A percentile compares a stretch with the other conserved stretches of the same genome.
Conservation (phyloP, 2,113 vertebrate genomes). For the Girardinichthys multiradiatus region DNA sequence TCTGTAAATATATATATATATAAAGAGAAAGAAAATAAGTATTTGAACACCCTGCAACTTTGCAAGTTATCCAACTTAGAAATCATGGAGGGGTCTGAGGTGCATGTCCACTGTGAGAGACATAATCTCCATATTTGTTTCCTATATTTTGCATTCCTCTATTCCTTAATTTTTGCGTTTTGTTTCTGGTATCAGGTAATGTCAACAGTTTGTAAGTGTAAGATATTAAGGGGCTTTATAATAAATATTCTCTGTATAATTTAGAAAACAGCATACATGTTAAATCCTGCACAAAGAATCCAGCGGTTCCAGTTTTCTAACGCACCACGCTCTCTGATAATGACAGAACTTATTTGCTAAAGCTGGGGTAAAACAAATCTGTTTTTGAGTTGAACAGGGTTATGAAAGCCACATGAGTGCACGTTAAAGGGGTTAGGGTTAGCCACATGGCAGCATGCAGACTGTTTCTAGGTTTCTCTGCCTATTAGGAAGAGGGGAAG, state of each 20-base stretch:
- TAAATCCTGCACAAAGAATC: neutral
- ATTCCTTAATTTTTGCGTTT: too few relatives aligned
- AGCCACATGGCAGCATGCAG: constrained; percentile 35
- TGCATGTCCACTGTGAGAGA: too few relatives aligned
- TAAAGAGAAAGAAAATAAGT: too few relatives aligned
- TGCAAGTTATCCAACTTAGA: too few relatives aligned
- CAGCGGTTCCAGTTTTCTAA: constrained; percentile 15
- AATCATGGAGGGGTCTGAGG: too few relatives aligned
- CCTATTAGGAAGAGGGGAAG: constrained; percentile 29
- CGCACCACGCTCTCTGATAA: constrained; percentile 1
- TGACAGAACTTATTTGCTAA: constrained; percentile 31
- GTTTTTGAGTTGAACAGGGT: constrained; percentile 18
- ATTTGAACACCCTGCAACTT: too few relatives aligned
- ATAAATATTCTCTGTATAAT: neutral
- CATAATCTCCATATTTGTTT: too few relatives aligned
- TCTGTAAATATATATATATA: too few relatives aligned
- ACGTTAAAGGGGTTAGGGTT: constrained; percentile 39
- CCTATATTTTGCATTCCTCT: too few relatives aligned
- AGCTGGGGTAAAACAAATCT: constrained; percentile 41
- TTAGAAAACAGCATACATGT: neutral
- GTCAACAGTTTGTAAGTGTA: too few relatives aligned
- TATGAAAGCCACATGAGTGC: constrained; percentile 32
- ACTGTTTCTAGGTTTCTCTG: constrained; percentile 26
- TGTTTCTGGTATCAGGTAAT: too few relatives aligned
- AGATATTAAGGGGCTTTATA: too few relatives aligned